Evolutionary conservation across 2,113 vertebrate genomes (phyloP).

Genomic region (Planiliza haematocheilus): DNA sequence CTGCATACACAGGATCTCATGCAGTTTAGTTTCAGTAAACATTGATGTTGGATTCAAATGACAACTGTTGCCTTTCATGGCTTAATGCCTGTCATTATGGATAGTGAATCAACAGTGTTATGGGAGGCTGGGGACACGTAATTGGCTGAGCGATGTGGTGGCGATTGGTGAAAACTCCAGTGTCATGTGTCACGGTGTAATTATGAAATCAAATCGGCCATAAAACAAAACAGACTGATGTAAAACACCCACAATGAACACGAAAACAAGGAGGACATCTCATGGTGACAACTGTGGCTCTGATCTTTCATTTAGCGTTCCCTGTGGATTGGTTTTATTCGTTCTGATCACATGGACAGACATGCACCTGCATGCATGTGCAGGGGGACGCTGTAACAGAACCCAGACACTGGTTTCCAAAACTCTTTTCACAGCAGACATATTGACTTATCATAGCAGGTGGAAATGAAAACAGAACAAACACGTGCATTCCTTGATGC

Average conservation of each 20-base stretch:
- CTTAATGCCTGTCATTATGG: neutral
- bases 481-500: too few relatives aligned
- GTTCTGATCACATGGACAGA: too few relatives aligned
- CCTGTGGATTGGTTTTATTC: neutral
- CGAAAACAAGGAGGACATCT: neutral
- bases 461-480: too few relatives aligned
- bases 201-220: neutral
- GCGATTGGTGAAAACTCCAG: neutral
- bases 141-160: neutral
- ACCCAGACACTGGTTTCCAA: too few relatives aligned
- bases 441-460: too few relatives aligned
- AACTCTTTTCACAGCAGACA: too few relatives aligned
- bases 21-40: neutral
- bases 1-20: neutral
- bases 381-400: too few relatives aligned
- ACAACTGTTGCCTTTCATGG: neutral
- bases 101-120: neutral
- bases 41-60: neutral
- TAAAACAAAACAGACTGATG: neutral
- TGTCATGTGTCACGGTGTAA: neutral
- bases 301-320: neutral
- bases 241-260: neutral
- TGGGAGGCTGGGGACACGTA: conserved; percentile 2
- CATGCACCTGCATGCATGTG: too few relatives aligned
- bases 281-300: neutral